Evolutionary conservation across 2,888 invertebrate genomes (phyloP).

Genomic region (Blera fallax): DNA sequence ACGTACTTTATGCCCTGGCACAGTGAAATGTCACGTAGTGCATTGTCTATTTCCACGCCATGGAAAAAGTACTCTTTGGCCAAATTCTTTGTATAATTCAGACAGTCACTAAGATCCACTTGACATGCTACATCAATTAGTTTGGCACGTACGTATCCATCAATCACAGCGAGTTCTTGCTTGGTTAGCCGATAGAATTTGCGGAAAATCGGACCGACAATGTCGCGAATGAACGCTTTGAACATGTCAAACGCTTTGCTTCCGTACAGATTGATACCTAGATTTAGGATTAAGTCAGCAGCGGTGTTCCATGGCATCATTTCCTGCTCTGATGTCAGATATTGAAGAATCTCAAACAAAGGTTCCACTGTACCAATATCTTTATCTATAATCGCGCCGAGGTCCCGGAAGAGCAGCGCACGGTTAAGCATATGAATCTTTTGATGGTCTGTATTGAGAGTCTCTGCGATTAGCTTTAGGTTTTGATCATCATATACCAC

Average conservation of each 20-base stretch:
- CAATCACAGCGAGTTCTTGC: constrained; percentile 55
- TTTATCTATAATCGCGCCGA: constrained; percentile 84
- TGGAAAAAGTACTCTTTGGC: constrained; percentile 76
- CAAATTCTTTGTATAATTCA: constrained; percentile 75
- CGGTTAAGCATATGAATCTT: constrained; percentile 89
- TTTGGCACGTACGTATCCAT: constrained; percentile 60
- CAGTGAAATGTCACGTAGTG: constrained; percentile 74
- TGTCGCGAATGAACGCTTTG: constrained; percentile 76
- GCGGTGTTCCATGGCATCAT: constrained; percentile 88
- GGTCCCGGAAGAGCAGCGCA: constrained; percentile 93
- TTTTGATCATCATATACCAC: constrained; percentile 88
- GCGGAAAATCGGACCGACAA: constrained; percentile 76
- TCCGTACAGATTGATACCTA: constrained; percentile 75
- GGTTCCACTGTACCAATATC: constrained; percentile 83
- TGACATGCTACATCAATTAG: constrained; percentile 77
- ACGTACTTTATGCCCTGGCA: constrained; percentile 77
- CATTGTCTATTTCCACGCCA: constrained; percentile 64
- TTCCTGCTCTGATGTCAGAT: constrained; percentile 85
- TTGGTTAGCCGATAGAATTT: constrained; percentile 64
- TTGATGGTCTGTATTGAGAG: constrained; percentile 84
- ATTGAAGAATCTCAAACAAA: constrained; percentile 83
- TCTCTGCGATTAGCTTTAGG: constrained; percentile 85
- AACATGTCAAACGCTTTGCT: constrained; percentile 75
- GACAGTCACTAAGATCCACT: constrained; percentile 77
- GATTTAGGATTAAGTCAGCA: constrained; percentile 74